These are phyloP conservation scores for Oscheius sp. DNA, from an alignment of 2,888 invertebrate species.

Conservation along the genomic window DNA sequence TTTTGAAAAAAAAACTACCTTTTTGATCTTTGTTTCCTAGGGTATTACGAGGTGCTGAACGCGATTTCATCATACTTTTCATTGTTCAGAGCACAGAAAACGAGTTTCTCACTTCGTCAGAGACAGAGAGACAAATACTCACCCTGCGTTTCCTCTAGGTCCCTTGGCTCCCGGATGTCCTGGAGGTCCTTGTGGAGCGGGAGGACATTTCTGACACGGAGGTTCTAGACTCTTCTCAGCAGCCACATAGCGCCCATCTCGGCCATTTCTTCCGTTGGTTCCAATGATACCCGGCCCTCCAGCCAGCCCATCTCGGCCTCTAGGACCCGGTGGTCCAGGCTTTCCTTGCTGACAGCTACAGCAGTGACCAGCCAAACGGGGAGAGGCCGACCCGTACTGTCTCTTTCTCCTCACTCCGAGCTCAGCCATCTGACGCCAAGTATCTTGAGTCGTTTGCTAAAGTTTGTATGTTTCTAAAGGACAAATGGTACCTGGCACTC, in stretches of 20 bases:
- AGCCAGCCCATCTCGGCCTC: slow-evolving; percentile 50
- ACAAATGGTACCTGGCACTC: slow-evolving; percentile 53
- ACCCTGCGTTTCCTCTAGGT: slow-evolving; percentile 53
- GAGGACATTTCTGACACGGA: slow-evolving; percentile 63
- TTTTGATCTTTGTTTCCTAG: no score
- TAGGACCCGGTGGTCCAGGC: slow-evolving; percentile 53
- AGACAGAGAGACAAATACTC: not conserved
- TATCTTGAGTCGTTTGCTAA: slow-evolving; percentile 30
- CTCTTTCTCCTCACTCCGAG: slow-evolving; percentile 44
- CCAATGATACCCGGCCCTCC: slow-evolving; percentile 53
- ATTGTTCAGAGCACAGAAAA: no score
- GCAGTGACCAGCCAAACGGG: slow-evolving; percentile 24
- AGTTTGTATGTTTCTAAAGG: not conserved
- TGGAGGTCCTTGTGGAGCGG: slow-evolving; percentile 59
- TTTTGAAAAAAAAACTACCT: no score
- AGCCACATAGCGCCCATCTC: slow-evolving; percentile 53
- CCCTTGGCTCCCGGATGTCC: slow-evolving; percentile 63
- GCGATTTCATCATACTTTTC: no score
- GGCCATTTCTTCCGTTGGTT: slow-evolving; percentile 59
- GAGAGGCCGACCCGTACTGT: slow-evolving; percentile 35
- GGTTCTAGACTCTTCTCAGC: slow-evolving; percentile 44
- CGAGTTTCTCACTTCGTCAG: no score
- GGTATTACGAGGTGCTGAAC: no score
- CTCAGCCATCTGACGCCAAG: slow-evolving; percentile 55
- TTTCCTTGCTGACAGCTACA: slow-evolving; percentile 64